Evolutionary conservation across 2,888 invertebrate species (phyloP).

Genomic region (Drosophila setosimentum): DNA sequence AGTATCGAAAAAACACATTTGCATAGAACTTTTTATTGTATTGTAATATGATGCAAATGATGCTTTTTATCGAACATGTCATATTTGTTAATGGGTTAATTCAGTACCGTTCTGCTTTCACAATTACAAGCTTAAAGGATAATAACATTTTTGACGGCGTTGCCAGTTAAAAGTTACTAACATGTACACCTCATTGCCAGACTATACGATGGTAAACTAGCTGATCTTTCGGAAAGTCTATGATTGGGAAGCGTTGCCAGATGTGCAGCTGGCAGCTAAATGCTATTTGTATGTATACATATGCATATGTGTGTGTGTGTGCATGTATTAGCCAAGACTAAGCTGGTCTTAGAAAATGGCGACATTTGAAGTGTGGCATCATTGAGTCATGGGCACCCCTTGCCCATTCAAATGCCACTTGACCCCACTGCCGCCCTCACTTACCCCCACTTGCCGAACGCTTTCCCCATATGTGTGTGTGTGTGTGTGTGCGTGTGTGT

Average conservation of each 20-base stretch:
- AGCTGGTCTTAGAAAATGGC: constrained; percentile 43
- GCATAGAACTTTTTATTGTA: neutral
- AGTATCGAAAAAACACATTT: neutral
- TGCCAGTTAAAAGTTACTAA: neutral
- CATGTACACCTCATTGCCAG: neutral
- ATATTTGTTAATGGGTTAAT: neutral
- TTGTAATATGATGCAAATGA: too few species aligned
- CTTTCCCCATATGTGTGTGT: neutral
- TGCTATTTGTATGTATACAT: too few species aligned
- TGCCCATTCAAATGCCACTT: constrained; percentile 39
- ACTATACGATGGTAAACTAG: neutral
- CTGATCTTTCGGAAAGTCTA: constrained; percentile 1
- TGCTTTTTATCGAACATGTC: neutral
- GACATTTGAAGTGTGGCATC: constrained; percentile 44
- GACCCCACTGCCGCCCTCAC: constrained; percentile 38
- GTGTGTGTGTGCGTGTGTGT: constrained; percentile 20
- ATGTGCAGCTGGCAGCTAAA: constrained; percentile 21
- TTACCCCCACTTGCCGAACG: neutral
- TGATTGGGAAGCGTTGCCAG: constrained; percentile 22
- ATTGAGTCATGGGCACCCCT: constrained; percentile 33
- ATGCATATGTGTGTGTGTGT: neutral
- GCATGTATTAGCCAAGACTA: constrained; percentile 29
- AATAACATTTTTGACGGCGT: neutral
- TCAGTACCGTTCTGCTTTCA: neutral
- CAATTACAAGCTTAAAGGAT: neutral